Evolutionary conservation across 2,113 vertebrate genomes (phyloP), one percentile per base, ranked within the genome.

Genomic region (Indicator indicator): DNA sequence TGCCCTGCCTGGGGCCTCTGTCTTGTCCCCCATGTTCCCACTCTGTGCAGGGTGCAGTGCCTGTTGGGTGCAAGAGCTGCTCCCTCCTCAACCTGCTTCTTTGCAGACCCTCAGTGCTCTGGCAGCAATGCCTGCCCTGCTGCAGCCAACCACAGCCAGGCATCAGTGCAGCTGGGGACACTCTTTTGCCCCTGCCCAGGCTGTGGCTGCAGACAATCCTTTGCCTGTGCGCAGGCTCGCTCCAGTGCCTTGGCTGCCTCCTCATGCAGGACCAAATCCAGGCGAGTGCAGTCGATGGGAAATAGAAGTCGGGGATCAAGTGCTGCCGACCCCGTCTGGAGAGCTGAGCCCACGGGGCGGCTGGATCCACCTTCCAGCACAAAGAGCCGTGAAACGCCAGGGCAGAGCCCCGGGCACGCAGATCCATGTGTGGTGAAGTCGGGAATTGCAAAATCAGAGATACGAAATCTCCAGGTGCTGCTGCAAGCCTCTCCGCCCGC

Each of bases 21-120:
- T 9, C 17, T 9, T 56, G 23, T 86, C 77, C 3, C 24, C 40
- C 0, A 7, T 19, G 74, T 7, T 4, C 30, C 27, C 44, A 38
- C 42, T 55, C 55, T 0, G 0, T 8, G 36, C 42, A 14, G 78
- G 36, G 11, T 26, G 33, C 54, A 58, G 28, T 12, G 17, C 59
- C 8, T 1, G 1, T 26, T 0, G 11, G 6, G 1, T 40, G n/a
- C 12, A 6, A 4, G 30, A 15, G 28, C 44, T 23, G 55, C n/a
- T 2, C 50, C 8, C 17, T 18, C 46, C 46, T 46, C 8, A 46
- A 7, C 46, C 46, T 46, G 46, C 42, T 9, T 11, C 58, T 44
- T 9, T 7, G 58, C 36, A 9, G 81, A 36, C 26, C 32, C 3
- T 1, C 32, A 18, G 56, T 5, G 4, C 59, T 50, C 48, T 3